Evolutionary conservation across 2,888 invertebrate species (phyloP), one percentile per base, ranked within the genome.

Genomic region (Ernsta delagoae): DNA sequence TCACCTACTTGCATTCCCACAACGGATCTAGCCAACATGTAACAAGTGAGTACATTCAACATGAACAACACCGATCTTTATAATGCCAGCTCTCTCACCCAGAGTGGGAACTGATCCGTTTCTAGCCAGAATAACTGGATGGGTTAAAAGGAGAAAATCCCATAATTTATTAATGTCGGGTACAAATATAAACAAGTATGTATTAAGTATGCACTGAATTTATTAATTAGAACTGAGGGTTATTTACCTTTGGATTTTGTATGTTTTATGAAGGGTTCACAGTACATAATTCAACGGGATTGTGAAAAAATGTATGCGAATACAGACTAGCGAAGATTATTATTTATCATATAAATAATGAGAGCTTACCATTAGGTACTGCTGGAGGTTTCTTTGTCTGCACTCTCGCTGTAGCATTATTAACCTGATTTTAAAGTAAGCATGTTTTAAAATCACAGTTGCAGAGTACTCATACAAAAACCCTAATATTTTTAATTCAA

Each of bases 341-440:
- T 54, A 60, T 64, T 63, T 45, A 11, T 36, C 34, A 16, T 63
- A 11, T 36, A 16, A 54, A 9, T 66, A 53, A 31, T 36, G 43
- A 41, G 31, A 45, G 86, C 97, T 96, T 94, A 98, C 98, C 98
- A 95, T 97, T 97, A 81, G 98, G 97, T 89, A 98, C 96, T 81
- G 97, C 95, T 79, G 98, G 96, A 80, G 98, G 97, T 95, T 99
- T 99, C 96, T 98, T 99, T 87, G 99, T 99, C 96, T 99, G 99
- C 92, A 99, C 99, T 95, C 99, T 96, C 84, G 99, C 99, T 83
- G 99, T 99, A 81, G 99, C 99, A 95, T 99, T 99, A 96, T 99
- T 99, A 91, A 99, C 99, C 99, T 98, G 95, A 88, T 93, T 86
- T 79, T n/a, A 81, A 84, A 89, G 83, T 83, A 86, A 90, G 85